Evolutionary conservation across 2,888 invertebrate genomes (phyloP).

Genomic region (Rhaphigaster nebulosa): DNA sequence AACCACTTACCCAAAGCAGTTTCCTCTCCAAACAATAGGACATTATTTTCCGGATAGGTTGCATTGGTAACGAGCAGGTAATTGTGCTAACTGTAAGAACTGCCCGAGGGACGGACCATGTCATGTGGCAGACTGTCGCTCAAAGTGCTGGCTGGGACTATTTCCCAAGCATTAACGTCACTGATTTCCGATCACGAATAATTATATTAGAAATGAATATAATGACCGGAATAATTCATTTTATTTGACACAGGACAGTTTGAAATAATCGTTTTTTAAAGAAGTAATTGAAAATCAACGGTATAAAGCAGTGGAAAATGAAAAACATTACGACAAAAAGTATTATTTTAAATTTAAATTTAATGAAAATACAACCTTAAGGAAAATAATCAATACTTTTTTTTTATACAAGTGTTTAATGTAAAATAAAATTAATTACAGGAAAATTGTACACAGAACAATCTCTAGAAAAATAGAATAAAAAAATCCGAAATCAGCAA

Average conservation of each 20-base stretch:
- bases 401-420: too few relatives aligned
- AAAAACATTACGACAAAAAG: too few relatives aligned
- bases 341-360: too few relatives aligned
- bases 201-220: background rate
- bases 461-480: too few relatives aligned
- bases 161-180: background rate
- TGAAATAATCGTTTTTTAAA: too few relatives aligned
- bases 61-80: conserved; percentile 3
- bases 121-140: background rate
- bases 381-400: too few relatives aligned
- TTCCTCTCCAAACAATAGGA: conserved; percentile 34
- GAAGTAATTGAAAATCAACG: too few relatives aligned
- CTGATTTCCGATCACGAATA: background rate
- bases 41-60: conserved; percentile 38
- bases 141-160: background rate
- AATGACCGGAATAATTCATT: background rate
- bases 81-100: conserved; percentile 45
- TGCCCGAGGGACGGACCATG: background rate
- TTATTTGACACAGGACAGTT: background rate
- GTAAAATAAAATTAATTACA: too few relatives aligned
- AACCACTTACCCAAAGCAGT: conserved; percentile 24
- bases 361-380: too few relatives aligned
- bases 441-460: too few relatives aligned
- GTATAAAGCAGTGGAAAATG: too few relatives aligned
- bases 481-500: too few relatives aligned